Conservation (phyloP, 1,140 invertebrate genomes). For the Drosophila burlai region DNA sequence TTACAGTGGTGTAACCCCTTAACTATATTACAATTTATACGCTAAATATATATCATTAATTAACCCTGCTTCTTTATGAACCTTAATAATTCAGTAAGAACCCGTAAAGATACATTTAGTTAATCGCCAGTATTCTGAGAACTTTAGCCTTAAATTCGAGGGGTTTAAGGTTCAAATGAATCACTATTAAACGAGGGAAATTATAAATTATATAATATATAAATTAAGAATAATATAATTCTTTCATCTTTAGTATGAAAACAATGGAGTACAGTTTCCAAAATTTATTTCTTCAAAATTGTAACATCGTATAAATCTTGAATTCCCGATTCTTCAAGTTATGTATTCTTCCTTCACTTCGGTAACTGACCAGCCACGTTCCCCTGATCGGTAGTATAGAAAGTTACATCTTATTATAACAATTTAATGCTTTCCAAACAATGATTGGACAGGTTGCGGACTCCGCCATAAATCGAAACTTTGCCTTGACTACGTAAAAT, state of each 20-base stretch:
- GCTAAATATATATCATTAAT: not conserved
- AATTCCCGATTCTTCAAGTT: not conserved
- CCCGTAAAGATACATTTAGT: not conserved
- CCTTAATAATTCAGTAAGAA: not conserved
- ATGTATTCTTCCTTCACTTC: not conserved
- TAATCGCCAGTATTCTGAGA: not conserved
- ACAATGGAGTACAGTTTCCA: not conserved
- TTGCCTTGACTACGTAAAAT: slow-evolving; percentile 9
- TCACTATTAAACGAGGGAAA: not conserved
- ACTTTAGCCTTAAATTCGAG: not conserved
- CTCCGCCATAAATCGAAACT: not conserved
- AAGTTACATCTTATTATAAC: not conserved
- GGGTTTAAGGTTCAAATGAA: not conserved
- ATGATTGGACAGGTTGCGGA: not conserved
- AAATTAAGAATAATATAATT: no score
- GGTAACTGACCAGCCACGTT: not conserved
- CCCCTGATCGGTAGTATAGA: not conserved
- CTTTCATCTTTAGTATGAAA: no score
- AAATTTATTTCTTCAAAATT: slow-evolving; percentile 15
- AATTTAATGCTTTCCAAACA: slow-evolving; percentile 6
- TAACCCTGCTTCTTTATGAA: not conserved
- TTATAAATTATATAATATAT: no score
- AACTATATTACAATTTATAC: no score
- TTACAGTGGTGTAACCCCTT: no score
- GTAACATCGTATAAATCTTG: slow-evolving; percentile 4